Evolutionary conservation across 2,888 invertebrate genomes (phyloP).

Genomic region (Epsilonema sp.): DNA sequence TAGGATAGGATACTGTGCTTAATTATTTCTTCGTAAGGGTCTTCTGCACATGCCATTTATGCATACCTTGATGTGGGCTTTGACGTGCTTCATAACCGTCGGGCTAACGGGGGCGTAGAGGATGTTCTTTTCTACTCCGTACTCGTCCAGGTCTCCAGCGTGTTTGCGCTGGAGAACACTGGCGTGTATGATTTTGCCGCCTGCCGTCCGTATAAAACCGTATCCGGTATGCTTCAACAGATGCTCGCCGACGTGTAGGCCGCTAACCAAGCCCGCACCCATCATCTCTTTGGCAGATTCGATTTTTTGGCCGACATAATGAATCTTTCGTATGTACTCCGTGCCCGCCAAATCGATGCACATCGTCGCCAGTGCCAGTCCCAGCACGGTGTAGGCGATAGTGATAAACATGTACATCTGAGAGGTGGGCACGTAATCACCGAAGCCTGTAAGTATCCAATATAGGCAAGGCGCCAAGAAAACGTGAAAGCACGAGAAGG

Average conservation of each 20-base stretch:
- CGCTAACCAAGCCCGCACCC: constrained; percentile 20
- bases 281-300: constrained; percentile 26
- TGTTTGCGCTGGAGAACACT: constrained; percentile 19
- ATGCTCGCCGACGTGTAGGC: constrained; percentile 24
- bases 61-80: neutral
- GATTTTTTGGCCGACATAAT: constrained; percentile 26
- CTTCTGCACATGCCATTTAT: too few species aligned
- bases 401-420: constrained; percentile 27
- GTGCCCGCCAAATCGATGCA: constrained; percentile 28
- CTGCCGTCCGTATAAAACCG: constrained; percentile 25
- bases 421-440: constrained; percentile 26
- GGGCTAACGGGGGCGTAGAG: constrained; percentile 24
- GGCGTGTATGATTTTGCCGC: constrained; percentile 24
- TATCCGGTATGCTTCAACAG: constrained; percentile 25
- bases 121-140: constrained; percentile 18
- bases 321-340: constrained; percentile 25
- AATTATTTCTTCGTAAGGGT: too few species aligned
- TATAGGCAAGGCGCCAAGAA: neutral
- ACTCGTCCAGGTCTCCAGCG: constrained; percentile 13
- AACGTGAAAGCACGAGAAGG: neutral
- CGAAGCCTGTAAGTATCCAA: constrained; percentile 21
- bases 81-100: constrained; percentile 18
- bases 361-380: constrained; percentile 27
- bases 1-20: too few species aligned
- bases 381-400: constrained; percentile 27